phyloP scores from a whole-genome alignment of 1,140 invertebrate genomes.

The Drosophila suzukii region DNA sequence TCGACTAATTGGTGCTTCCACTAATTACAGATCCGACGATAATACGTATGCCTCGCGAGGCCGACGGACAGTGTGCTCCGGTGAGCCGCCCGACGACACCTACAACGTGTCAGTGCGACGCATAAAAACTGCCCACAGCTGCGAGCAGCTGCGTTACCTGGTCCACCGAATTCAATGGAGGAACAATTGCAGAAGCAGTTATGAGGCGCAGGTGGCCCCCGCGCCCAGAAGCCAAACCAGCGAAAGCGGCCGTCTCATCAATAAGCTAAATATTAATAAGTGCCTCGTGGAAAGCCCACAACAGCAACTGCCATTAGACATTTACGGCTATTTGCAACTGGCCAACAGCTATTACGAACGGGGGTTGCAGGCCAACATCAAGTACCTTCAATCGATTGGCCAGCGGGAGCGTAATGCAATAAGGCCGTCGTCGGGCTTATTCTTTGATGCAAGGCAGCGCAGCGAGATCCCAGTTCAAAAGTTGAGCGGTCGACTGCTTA shows the following conservation, averaged over 20 bases:
- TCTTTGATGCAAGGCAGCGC: conserved; percentile 22
- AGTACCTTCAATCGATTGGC: conserved; percentile 80
- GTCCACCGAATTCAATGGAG: conserved; percentile 48
- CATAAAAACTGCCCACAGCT: conserved; percentile 56
- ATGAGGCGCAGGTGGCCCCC: conserved; percentile 13
- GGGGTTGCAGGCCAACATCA: conserved; percentile 67
- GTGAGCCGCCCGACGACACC: conserved; percentile 48
- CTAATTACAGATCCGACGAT: conserved; percentile 78
- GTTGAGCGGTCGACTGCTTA: conserved; percentile 27
- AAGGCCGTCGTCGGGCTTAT: conserved; percentile 16
- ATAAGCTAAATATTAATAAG: conserved; percentile 74
- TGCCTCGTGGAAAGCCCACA: conserved; percentile 52
- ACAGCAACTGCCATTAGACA: conserved; percentile 48
- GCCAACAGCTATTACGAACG: conserved; percentile 77
- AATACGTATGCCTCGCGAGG: conserved; percentile 64
- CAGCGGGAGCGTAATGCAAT: conserved; percentile 45
- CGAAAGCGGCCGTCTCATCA: conserved; percentile 23
- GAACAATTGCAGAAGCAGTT: conserved; percentile 11
- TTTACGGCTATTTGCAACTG: conserved; percentile 68
- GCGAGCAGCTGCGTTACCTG: conserved; percentile 65
- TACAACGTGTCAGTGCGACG: conserved; percentile 75
- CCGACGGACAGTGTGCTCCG: conserved; percentile 61
- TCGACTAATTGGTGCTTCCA: conserved; percentile 35
- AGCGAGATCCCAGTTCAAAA: conserved; percentile 3
- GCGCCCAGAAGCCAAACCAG: conserved; percentile 30